Evolutionary conservation across 1,140 invertebrate species (phyloP).

Genomic region (Proctacanthus coquilletti): DNA sequence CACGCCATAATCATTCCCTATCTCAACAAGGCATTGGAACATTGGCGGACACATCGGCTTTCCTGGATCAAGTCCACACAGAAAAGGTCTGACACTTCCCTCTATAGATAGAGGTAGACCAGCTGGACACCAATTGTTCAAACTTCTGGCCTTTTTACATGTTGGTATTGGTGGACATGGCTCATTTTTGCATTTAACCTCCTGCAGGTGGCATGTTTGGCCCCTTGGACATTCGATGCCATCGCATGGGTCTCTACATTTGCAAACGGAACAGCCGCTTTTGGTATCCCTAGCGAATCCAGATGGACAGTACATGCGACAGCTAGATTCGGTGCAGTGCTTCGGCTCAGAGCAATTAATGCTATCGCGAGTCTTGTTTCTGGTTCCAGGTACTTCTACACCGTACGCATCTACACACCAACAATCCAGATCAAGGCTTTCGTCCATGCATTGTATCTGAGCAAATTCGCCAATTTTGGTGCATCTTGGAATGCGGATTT

Average conservation of each 20-base stretch:
- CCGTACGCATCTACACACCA: slow-evolving; percentile 71
- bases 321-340: slow-evolving; percentile 59
- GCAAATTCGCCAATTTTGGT: slow-evolving; percentile 54
- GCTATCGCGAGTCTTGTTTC: slow-evolving; percentile 40
- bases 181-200: slow-evolving; percentile 54
- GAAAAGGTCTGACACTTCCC: slow-evolving; percentile 56
- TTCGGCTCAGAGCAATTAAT: slow-evolving; percentile 55
- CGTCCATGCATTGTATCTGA: slow-evolving; percentile 54
- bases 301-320: slow-evolving; percentile 75
- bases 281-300: slow-evolving; percentile 47
- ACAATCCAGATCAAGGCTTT: slow-evolving; percentile 43
- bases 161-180: slow-evolving; percentile 70
- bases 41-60: slow-evolving; percentile 67
- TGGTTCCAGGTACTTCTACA: slow-evolving; percentile 58
- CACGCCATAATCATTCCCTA: slow-evolving; percentile 69
- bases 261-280: slow-evolving; percentile 59
- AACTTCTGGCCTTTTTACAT: slow-evolving; percentile 56
- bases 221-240: slow-evolving; percentile 56
- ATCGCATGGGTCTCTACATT: slow-evolving; percentile 64
- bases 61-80: slow-evolving; percentile 63
- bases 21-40: slow-evolving; percentile 60
- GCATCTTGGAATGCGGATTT: slow-evolving; percentile 50
- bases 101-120: slow-evolving; percentile 66
- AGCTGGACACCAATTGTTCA: slow-evolving; percentile 60
- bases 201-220: slow-evolving; percentile 59